These are phyloP conservation scores for Notarius quadriscutis DNA, from an alignment of 2,113 vertebrate genomes.

Conservation along the genomic window DNA sequence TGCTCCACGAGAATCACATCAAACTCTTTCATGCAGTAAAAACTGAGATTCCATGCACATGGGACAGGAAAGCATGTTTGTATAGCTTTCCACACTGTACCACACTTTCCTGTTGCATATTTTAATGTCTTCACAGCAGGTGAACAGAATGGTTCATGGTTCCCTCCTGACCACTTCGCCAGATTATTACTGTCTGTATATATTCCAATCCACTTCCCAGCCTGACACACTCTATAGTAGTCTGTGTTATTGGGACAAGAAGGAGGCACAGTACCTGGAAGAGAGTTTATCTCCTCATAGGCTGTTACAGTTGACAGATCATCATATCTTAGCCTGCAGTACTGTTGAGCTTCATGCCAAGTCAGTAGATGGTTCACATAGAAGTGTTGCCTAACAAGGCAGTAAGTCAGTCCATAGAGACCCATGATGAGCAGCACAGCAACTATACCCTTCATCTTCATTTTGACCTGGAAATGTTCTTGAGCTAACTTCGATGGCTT, in stretches of 20 bases:
- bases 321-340: neutral
- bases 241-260: neutral
- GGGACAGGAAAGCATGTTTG: neutral
- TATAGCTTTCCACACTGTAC: neutral
- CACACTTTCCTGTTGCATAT: neutral
- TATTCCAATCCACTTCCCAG: neutral
- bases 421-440: neutral
- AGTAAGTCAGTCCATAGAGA: slow-evolving; percentile 7
- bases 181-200: neutral
- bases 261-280: neutral
- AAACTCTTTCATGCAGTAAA: slow-evolving; percentile 20
- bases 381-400: neutral
- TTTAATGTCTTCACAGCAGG: neutral
- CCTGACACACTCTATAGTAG: neutral
- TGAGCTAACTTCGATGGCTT: neutral
- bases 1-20: slow-evolving; percentile 17
- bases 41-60: slow-evolving; percentile 8
- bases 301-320: slow-evolving; percentile 12
- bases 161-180: slow-evolving; percentile 1
- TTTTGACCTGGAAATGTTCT: neutral
- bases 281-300: neutral
- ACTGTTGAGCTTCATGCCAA: slow-evolving; percentile 22
- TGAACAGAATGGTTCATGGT: neutral
- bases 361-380: neutral
- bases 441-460: neutral